Evolutionary conservation across 2,888 invertebrate species (phyloP).

Genomic region (Copidosoma aretas): DNA sequence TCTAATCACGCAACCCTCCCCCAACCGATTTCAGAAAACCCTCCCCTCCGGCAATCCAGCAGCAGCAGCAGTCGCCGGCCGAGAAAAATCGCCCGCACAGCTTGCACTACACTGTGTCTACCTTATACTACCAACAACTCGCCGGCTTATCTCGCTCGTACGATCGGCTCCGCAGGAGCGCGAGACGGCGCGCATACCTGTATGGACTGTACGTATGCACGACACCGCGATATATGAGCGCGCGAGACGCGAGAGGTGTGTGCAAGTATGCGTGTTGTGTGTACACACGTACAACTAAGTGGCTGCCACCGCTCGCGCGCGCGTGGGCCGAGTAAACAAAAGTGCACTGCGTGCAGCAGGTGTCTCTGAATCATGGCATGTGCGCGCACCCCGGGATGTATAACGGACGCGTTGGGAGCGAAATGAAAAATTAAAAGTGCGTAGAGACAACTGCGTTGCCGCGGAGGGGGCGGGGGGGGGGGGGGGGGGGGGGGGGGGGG

Average conservation of each 20-base stretch:
- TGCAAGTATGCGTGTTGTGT: neutral
- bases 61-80: no score
- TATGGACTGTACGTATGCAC: neutral
- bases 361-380: constrained; percentile 49
- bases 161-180: constrained; percentile 8
- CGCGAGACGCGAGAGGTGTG: neutral
- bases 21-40: neutral
- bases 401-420: neutral
- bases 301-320: constrained; percentile 39
- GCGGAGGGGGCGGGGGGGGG: constrained; percentile 9
- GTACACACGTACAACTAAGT: neutral
- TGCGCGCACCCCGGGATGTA: neutral
- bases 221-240: neutral
- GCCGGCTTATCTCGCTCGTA: constrained; percentile 10
- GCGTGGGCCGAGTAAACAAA: constrained; percentile 51
- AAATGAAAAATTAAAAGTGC: neutral
- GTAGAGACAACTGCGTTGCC: neutral
- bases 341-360: constrained; percentile 53
- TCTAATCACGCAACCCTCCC: neutral
- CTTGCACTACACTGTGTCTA: neutral
- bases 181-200: constrained; percentile 1
- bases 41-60: no score
- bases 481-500: neutral
- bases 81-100: no score
- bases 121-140: neutral